Evolutionary conservation across 2,113 vertebrate genomes (phyloP).

Genomic region (Toxostoma redivivum): DNA sequence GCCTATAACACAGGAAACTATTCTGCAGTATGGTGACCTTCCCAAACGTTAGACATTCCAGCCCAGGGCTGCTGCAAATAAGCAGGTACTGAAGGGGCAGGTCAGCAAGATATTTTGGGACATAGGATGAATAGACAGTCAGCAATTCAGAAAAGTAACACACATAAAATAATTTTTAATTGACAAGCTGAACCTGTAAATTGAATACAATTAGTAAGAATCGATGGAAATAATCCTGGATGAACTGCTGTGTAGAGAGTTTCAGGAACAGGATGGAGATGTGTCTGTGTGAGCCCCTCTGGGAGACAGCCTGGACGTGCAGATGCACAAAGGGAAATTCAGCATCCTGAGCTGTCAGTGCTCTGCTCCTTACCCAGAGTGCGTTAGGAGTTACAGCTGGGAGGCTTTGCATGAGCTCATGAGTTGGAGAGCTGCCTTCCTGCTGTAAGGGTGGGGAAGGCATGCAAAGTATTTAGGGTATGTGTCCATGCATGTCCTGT

Average conservation of each 20-base stretch:
- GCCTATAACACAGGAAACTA: neutral
- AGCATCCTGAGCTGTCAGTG: neutral
- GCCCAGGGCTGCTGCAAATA: neutral
- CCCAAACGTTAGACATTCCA: neutral
- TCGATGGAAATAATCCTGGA: neutral
- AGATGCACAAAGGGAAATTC: neutral
- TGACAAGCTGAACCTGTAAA: neutral
- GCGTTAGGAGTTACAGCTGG: neutral
- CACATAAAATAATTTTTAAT: neutral
- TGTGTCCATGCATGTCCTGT: neutral
- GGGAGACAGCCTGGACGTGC: neutral
- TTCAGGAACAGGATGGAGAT: neutral
- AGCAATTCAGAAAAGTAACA: neutral
- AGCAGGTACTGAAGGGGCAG: neutral
- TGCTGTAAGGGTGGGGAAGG: neutral
- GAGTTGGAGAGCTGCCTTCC: conserved; percentile 7
- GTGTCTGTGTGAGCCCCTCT: neutral
- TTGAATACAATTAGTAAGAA: neutral
- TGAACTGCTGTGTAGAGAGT: neutral
- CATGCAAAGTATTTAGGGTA: conserved; percentile 28
- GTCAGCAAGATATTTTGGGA: neutral
- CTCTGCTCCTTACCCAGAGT: neutral
- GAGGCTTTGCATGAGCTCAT: neutral
- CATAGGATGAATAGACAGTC: neutral
- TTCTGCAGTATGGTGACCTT: neutral